Percentiles rank a stretch among this genome's conserved stretches.
Conservation (phyloP, 2,113 vertebrate species). For the Rana temporaria region DNA sequence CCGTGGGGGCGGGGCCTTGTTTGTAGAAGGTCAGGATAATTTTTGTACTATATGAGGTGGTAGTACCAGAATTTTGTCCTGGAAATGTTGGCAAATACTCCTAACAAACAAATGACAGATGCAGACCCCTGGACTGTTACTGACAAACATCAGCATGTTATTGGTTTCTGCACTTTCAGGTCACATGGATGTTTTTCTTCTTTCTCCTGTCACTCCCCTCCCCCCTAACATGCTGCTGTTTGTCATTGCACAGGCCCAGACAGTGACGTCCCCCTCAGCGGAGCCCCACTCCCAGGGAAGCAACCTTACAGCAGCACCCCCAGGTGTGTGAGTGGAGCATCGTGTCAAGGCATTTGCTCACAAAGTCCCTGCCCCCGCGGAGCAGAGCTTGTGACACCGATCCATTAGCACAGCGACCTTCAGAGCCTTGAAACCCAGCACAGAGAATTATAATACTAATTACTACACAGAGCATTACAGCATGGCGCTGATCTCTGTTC, state of each 20-base stretch:
- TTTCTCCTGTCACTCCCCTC: slow-evolving; percentile 14
- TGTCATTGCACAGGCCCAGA: slow-evolving; percentile 56
- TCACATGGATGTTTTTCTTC: background rate
- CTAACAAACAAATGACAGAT: no score
- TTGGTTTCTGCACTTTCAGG: background rate
- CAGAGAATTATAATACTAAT: slow-evolving; percentile 11
- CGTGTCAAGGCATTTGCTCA: slow-evolving; percentile 53
- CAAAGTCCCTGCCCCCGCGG: slow-evolving; percentile 17
- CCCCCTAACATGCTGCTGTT: slow-evolving; percentile 56
- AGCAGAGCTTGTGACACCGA: slow-evolving; percentile 23
- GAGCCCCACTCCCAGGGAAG: slow-evolving; percentile 38
- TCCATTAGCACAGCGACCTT: background rate
- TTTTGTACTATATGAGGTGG: no score
- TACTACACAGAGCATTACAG: background rate
- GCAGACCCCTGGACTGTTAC: background rate
- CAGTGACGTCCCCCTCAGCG: slow-evolving; percentile 37
- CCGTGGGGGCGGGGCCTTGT: no score
- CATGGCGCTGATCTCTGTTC: no score
- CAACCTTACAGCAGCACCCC: slow-evolving; percentile 35
- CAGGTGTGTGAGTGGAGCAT: slow-evolving; percentile 50
- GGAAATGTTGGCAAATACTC: no score
- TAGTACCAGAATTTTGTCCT: no score
- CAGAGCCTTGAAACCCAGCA: slow-evolving; percentile 14
- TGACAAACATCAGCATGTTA: slow-evolving; percentile 53
- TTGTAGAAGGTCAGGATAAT: no score